Evolutionary conservation across 2,888 invertebrate species (phyloP), one percentile per base, ranked within the genome.

Genomic region (Drosophila buzzatii): DNA sequence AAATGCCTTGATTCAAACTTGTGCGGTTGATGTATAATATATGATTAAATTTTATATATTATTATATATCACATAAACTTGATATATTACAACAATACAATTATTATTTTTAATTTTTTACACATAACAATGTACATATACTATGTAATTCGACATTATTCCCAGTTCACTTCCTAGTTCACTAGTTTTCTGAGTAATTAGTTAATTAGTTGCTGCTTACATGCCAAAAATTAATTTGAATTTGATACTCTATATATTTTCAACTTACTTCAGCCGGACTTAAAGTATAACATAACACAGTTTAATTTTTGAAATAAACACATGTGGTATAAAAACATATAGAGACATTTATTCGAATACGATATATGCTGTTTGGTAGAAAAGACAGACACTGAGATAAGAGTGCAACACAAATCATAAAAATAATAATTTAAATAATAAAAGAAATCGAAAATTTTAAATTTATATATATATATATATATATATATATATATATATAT

Each of bases 261-360:
- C n/a, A n/a, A 6, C 41, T n/a, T 41, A n/a, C n/a, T 39, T n/a
- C 27, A 5, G 47, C 16, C 1, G 1, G 10, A 1, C 10, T 31
- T 31, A 10, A n/a, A 2, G 10, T 33, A 31, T n/a, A n/a, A 27
- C 1, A 9, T 1, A n/a, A 2, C 9, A 9, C 47, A 16, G n/a
- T 20, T 18, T 10, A 10, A n/a, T 10, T 31, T 18, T 20, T 33
- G 1, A 55, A 12, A 2, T 2, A 41, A 41, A 41, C 42, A 23
- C n/a, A 49, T 57, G 58, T 67, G 70, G 41, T 80, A 81, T 63
- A 77, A 82, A 81, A 82, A 82, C 72, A 78, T 80, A 75, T 78
- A 78, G 83, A 78, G 73, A 79, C 73, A 57, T 77, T 85, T 85
- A 88, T 85, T 85, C 83, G 85, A 85, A 81, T 81, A 71, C 70